phyloP scores from a whole-genome alignment of 2,888 invertebrate genomes.

The Helleia helle region DNA sequence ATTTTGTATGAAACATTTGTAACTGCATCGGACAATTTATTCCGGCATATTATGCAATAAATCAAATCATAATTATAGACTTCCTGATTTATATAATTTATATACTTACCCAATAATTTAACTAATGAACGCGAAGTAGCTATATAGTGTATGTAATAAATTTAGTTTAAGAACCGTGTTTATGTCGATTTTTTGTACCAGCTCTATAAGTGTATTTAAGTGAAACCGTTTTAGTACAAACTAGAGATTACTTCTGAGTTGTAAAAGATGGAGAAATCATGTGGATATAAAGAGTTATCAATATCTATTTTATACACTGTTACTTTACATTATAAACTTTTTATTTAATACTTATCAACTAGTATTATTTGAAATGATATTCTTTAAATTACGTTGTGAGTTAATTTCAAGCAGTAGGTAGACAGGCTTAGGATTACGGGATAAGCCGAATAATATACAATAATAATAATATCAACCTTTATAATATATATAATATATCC shows the following conservation, averaged over 20 bases:
- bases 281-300: slow-evolving; percentile 59
- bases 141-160: slow-evolving; percentile 50
- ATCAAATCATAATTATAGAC: slow-evolving; percentile 38
- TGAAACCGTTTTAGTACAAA: slow-evolving; percentile 52
- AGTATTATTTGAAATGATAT: neutral
- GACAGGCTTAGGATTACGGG: no score
- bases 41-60: slow-evolving; percentile 24
- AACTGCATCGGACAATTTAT: slow-evolving; percentile 10
- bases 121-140: slow-evolving; percentile 52
- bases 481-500: no score
- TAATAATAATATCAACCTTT: no score
- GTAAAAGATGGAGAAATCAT: slow-evolving; percentile 58
- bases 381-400: no score
- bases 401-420: no score
- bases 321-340: neutral
- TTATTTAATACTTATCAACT: neutral
- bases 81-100: slow-evolving; percentile 58
- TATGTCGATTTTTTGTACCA: slow-evolving; percentile 31
- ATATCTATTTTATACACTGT: slow-evolving; percentile 54
- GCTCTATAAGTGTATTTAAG: slow-evolving; percentile 41
- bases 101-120: slow-evolving; percentile 59
- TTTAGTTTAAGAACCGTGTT: slow-evolving; percentile 22
- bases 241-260: slow-evolving; percentile 45
- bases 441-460: no score
- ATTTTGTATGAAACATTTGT: neutral